Evolutionary conservation across 2,888 invertebrate species (phyloP).

Genomic region (Rhagonycha fulva): DNA sequence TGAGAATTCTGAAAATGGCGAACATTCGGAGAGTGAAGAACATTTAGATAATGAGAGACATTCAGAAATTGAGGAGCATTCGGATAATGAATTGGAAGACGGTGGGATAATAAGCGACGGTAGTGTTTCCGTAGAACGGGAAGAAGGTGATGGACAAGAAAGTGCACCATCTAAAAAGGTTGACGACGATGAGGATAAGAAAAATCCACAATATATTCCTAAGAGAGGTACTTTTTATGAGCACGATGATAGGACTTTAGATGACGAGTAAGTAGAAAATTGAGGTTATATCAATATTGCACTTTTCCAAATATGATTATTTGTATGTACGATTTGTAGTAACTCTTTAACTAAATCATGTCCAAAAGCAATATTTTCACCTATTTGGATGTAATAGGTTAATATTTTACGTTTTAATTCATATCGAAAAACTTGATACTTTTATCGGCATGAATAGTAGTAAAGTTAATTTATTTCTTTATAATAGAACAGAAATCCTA

Average conservation of each 20-base stretch:
- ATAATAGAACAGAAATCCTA: no score
- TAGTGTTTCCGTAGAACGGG: conserved; percentile 65
- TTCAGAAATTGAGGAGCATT: conserved; percentile 7
- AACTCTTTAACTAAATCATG: neutral
- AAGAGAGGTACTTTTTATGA: conserved; percentile 96
- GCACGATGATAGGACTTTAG: conserved; percentile 88
- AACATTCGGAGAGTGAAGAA: neutral
- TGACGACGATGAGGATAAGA: conserved; percentile 91
- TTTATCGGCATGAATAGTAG: no score
- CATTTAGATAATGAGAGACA: conserved; percentile 47
- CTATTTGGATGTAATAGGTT: no score
- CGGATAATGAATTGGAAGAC: conserved; percentile 7
- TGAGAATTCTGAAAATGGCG: neutral
- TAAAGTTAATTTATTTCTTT: no score
- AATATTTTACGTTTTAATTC: no score
- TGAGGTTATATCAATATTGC: neutral
- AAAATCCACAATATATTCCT: conserved; percentile 97
- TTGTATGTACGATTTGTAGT: neutral
- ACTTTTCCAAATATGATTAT: neutral
- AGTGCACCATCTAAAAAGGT: conserved; percentile 64
- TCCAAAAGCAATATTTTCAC: no score
- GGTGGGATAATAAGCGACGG: conserved; percentile 52
- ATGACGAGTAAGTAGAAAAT: conserved; percentile 60
- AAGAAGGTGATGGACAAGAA: conserved; percentile 76
- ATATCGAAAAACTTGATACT: no score